Evolutionary conservation across 1,140 invertebrate species (phyloP).

Genomic region (Spodoptera litura): DNA sequence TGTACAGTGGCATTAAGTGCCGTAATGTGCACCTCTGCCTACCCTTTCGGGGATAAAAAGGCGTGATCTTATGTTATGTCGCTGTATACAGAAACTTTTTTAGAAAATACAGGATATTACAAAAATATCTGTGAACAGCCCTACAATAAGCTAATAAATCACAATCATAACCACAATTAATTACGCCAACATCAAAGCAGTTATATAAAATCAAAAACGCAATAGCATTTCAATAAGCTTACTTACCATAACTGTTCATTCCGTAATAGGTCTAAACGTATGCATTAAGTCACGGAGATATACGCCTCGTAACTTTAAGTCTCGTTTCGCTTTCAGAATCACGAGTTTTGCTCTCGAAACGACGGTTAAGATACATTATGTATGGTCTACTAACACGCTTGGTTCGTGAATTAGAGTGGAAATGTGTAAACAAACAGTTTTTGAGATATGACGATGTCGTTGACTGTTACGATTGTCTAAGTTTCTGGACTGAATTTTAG

Average conservation of each 20-base stretch:
- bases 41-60: too few relatives aligned
- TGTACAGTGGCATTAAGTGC: too few relatives aligned
- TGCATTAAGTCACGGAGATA: constrained; percentile 46
- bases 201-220: constrained; percentile 42
- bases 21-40: too few relatives aligned
- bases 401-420: constrained; percentile 42
- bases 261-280: constrained; percentile 46
- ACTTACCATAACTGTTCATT: constrained; percentile 42
- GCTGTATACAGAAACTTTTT: too few relatives aligned
- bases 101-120: too few relatives aligned
- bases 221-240: constrained; percentile 45
- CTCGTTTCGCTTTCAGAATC: constrained; percentile 71
- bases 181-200: constrained; percentile 28
- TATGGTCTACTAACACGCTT: constrained; percentile 41
- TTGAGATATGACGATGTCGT: neutral
- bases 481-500: too few relatives aligned
- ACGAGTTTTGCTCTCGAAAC: constrained; percentile 74
- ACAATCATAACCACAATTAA: constrained; percentile 24
- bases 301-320: constrained; percentile 38
- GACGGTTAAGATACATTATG: constrained; percentile 48
- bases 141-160: constrained; percentile 6
- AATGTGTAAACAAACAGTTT: constrained; percentile 46
- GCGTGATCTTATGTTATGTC: too few relatives aligned
- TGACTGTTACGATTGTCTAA: too few relatives aligned
- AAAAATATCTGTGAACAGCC: neutral